Evolutionary conservation across 2,113 vertebrate species (phyloP).

Genomic region (Brachyhypopomus gauderio): DNA sequence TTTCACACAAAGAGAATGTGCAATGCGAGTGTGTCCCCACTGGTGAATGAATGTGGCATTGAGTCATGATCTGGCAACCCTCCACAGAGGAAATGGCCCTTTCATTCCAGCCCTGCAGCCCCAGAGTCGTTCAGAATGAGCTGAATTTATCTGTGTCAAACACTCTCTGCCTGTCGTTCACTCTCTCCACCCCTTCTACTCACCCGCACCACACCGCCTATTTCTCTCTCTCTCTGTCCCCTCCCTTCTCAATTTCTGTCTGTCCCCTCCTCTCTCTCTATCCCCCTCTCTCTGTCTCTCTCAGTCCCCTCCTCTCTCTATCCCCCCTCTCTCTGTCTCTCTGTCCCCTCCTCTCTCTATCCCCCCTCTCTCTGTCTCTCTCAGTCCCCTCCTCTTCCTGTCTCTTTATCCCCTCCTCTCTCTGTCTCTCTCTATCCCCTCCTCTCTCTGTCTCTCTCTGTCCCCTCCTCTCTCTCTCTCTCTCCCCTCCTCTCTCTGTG

Average conservation of each 20-base stretch:
- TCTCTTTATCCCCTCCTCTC: too few relatives aligned
- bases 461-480: too few relatives aligned
- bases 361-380: background rate
- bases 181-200: slow-evolving; percentile 49
- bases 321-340: too few relatives aligned
- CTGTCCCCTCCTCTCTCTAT: background rate
- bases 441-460: too few relatives aligned
- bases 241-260: slow-evolving; percentile 7
- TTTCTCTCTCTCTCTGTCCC: background rate
- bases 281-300: background rate
- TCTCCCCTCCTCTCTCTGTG: too few relatives aligned
- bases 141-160: slow-evolving; percentile 74
- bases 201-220: background rate
- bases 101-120: slow-evolving; percentile 75
- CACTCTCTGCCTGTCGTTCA: slow-evolving; percentile 64
- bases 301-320: background rate
- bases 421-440: too few relatives aligned
- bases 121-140: slow-evolving; percentile 75
- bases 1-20: slow-evolving; percentile 65
- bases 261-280: background rate
- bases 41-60: slow-evolving; percentile 73
- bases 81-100: slow-evolving; percentile 74
- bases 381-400: background rate
- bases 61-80: slow-evolving; percentile 73
- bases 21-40: slow-evolving; percentile 66